These are phyloP conservation scores for Rhagonycha fulva DNA, from an alignment of 2,888 invertebrate species.

Conservation along the genomic window DNA sequence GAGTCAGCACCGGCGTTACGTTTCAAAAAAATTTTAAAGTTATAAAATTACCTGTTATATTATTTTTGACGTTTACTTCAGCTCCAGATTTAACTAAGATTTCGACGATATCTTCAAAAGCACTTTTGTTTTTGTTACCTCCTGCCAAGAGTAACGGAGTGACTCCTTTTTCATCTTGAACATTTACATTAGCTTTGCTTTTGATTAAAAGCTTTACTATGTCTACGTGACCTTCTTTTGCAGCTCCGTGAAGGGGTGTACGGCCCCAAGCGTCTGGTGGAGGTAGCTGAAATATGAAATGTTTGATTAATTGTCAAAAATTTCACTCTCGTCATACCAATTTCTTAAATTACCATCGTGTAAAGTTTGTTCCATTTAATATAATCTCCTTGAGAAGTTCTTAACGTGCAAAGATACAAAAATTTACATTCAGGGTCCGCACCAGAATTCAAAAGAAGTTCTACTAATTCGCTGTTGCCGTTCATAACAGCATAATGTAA, in stretches of 20 bases:
- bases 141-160: constrained; percentile 53
- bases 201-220: constrained; percentile 47
- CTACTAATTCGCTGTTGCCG: constrained; percentile 40
- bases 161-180: constrained; percentile 47
- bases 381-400: constrained; percentile 30
- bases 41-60: constrained; percentile 20
- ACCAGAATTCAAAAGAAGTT: constrained; percentile 32
- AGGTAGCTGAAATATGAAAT: constrained; percentile 42
- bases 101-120: constrained; percentile 48
- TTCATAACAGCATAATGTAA: constrained; percentile 47
- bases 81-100: constrained; percentile 46
- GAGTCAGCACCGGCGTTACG: too few relatives aligned
- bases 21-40: not conserved
- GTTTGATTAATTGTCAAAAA: constrained; percentile 18
- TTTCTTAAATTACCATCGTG: constrained; percentile 23
- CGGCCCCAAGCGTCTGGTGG: constrained; percentile 50
- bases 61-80: constrained; percentile 38
- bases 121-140: constrained; percentile 39
- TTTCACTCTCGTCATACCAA: constrained; percentile 3
- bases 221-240: constrained; percentile 48
- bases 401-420: constrained; percentile 17
- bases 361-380: constrained; percentile 33
- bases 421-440: constrained; percentile 34
- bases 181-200: constrained; percentile 47
- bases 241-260: constrained; percentile 52